A percentile compares a stretch with the other conserved stretches of the same genome.
Conservation (phyloP, 2,113 vertebrate genomes). For the Psophia crepitans region DNA sequence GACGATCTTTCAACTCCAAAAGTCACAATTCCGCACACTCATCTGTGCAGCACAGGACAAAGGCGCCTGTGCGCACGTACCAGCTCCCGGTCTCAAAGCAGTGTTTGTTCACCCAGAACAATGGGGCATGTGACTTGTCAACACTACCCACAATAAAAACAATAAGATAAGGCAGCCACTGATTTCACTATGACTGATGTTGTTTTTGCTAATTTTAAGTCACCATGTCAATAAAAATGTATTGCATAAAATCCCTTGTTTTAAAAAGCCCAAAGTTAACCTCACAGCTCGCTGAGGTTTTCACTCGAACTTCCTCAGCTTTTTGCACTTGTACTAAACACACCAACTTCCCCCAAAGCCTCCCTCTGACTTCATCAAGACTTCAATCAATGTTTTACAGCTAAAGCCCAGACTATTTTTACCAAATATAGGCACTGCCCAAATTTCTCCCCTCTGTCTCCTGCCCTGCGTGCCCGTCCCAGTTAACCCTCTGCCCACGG, state of each 20-base stretch:
- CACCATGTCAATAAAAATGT: neutral
- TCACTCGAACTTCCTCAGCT: neutral
- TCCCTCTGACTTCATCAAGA: slow-evolving; percentile 5
- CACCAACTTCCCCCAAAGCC: neutral
- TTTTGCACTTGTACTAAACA: fast-evolving
- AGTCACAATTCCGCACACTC: neutral
- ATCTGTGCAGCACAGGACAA: neutral
- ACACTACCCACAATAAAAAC: slow-evolving; percentile 54
- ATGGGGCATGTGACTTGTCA: slow-evolving; percentile 49
- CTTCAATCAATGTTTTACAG: neutral
- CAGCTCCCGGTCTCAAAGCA: neutral
- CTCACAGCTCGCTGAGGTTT: fast-evolving
- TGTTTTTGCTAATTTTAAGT: slow-evolving; percentile 1
- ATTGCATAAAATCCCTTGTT: neutral
- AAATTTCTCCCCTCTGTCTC: neutral
- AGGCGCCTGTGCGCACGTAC: neutral
- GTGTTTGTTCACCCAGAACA: slow-evolving; percentile 55
- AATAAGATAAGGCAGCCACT: slow-evolving; percentile 29
- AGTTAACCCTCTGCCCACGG: neutral
- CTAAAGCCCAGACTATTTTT: slow-evolving; percentile 47
- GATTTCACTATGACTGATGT: slow-evolving; percentile 4
- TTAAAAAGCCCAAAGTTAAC: neutral
- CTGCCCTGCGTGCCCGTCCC: neutral
- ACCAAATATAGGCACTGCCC: neutral
- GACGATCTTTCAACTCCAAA: neutral